Percentiles rank a stretch among this genome's conserved stretches.
phyloP scores from a whole-genome alignment of 1,140 invertebrate species.

The Drosophila ananassae region DNA sequence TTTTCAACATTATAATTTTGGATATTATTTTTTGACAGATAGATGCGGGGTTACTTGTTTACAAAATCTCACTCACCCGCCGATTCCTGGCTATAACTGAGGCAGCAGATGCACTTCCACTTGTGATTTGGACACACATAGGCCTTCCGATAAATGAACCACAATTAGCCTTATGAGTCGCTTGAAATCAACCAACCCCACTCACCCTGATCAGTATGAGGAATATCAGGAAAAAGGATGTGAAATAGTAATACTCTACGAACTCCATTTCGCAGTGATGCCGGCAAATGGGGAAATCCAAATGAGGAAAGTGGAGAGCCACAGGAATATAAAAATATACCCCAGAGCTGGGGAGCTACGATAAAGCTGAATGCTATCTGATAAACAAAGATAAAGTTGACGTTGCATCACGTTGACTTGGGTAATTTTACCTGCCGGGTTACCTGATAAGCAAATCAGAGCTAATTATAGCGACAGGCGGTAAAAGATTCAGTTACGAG shows the following conservation, averaged over 20 bases:
- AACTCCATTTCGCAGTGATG: conserved; percentile 35
- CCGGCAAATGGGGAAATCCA: conserved; percentile 17
- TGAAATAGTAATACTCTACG: conserved; percentile 52
- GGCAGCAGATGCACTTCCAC: conserved; percentile 41
- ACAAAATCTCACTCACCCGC: conserved; percentile 28
- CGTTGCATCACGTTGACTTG: conserved; percentile 39
- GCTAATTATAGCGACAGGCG: conserved; percentile 32
- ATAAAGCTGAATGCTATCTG: conserved; percentile 21
- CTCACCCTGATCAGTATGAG: conserved; percentile 48
- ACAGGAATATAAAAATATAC: conserved; percentile 11
- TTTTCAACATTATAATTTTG: conserved; percentile 18
- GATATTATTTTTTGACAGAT: conserved; percentile 1
- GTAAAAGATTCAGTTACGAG: conserved; percentile 20
- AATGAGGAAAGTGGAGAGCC: conserved; percentile 17
- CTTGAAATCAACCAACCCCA: not conserved
- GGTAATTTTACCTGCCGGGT: conserved; percentile 9
- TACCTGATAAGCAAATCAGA: conserved; percentile 46
- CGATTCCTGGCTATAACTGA: conserved; percentile 15
- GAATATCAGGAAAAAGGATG: conserved; percentile 52
- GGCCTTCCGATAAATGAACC: conserved; percentile 10
- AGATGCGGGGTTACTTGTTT: conserved; percentile 7
- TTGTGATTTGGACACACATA: conserved; percentile 50
- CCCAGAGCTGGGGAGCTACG: not conserved
- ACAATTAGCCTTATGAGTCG: not conserved
- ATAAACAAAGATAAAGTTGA: conserved; percentile 46